Base-by-base conservation (phyloP, 2,113 vertebrate species). In the Falcunculus frontatus region DNA sequence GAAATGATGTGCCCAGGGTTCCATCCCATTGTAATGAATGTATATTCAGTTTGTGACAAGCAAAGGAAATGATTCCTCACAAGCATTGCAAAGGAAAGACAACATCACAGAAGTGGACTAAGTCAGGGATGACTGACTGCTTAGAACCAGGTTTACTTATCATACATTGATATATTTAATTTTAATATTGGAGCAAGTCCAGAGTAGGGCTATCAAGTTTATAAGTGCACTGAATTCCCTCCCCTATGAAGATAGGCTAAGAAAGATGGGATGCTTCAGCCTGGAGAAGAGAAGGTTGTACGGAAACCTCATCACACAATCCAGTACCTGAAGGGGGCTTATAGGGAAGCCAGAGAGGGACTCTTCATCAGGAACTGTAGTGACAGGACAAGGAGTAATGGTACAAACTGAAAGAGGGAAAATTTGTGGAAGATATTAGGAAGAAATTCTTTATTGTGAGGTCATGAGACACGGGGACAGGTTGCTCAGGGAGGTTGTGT, bases 1-100 rank as follows among this genome's bases (percentile, higher is more conserved):
- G 19, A 35, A 89, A 69, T 0, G 0, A 3, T 5, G 8, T 49
- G 37, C 32, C 9, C 72, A 76, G 52, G 10, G 17, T 26, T 67
- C 26, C 21, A 32, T 42, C 30, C 13, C 17, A 18, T 15, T 37
- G 11, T 15, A 67, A 59, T 44, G 26, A 44, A 59, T 37, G 7
- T 21, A 6, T 0, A 0, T 11, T 7, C 8, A 35, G 6, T 50
- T 42, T 22, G 5, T 39, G 70, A 29, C 4, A 70, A 57, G 13
- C 8, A 87, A 87, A 84, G 9, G 79, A 67, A 82, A 64, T 39
- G 0, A 39, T 77, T 64, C 5, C 29, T 53, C 30, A 37, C 37
- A 88, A 79, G 17, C 12, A 27, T 46, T 88, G 4, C 7, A 88
- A 90, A 78, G 25, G 2, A 30, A 85, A 67, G 26, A 67, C 23